A percentile compares a stretch with the other conserved stretches of the same genome.
These are phyloP conservation scores for Anabas testudineus DNA, from an alignment of 2,797 vertebrate species.

Conservation along the genomic window DNA sequence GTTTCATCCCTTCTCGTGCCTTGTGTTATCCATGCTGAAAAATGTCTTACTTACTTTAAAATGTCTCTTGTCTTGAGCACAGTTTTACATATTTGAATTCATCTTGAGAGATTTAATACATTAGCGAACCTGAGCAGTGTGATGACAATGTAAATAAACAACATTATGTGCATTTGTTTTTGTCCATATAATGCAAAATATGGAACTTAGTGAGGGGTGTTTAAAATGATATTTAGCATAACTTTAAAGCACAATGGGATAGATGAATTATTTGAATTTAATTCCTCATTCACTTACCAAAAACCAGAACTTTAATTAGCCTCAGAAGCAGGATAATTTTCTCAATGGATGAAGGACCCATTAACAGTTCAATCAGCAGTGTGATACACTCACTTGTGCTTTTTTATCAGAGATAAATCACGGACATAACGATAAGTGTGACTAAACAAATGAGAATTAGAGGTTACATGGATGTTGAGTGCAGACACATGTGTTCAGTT, in stretches of 20 bases:
- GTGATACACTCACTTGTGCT: background rate
- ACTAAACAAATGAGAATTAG: background rate
- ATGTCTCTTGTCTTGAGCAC: too few relatives aligned
- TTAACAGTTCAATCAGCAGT: background rate
- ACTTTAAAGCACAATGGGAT: too few relatives aligned
- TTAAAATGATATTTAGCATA: too few relatives aligned
- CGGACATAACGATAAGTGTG: background rate
- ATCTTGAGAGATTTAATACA: background rate
- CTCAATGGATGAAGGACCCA: background rate
- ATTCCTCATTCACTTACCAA: too few relatives aligned
- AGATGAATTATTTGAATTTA: too few relatives aligned
- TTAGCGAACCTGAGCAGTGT: background rate
- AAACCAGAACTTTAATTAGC: background rate
- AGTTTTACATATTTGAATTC: background rate
- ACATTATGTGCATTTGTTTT: too few relatives aligned
- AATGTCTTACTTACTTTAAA: too few relatives aligned
- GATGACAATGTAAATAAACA: background rate
- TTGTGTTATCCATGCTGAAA: too few relatives aligned
- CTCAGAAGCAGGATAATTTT: background rate
- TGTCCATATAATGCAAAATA: too few relatives aligned
- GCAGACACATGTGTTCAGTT: background rate
- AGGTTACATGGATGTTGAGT: background rate
- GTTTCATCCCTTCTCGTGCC: too few relatives aligned
- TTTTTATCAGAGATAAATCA: background rate
- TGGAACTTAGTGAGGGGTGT: too few relatives aligned